A percentile compares a stretch with the other conserved stretches of the same genome.
These are phyloP conservation scores for Capreolus pygargus DNA, from an alignment of 2,113 vertebrate genomes.

Conservation along the genomic window DNA sequence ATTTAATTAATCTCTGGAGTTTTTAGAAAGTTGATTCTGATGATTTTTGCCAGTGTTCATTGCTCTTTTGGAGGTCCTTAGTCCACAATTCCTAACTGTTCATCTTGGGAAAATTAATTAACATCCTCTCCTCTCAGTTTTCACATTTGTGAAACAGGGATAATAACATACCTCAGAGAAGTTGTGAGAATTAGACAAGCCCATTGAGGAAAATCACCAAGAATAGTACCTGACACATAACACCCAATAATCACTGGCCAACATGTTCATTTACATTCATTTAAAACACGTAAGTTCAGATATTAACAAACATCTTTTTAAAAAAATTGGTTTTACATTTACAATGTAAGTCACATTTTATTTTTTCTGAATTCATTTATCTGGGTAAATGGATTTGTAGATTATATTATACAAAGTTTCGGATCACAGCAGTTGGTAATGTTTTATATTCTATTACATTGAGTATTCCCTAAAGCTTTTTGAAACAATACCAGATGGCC, in stretches of 20 bases:
- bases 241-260: not conserved
- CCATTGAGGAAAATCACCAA: not conserved
- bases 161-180: not conserved
- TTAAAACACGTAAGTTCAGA: not conserved
- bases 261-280: not conserved
- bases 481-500: slow-evolving; percentile 16
- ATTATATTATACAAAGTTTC: not conserved
- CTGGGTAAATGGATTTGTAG: not conserved
- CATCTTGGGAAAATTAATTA: not conserved
- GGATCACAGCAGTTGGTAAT: not conserved
- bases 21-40: not conserved
- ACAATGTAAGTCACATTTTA: not conserved
- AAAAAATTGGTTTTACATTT: not conserved
- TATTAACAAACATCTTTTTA: not conserved
- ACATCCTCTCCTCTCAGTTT: not conserved
- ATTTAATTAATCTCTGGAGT: not conserved
- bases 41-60: not conserved
- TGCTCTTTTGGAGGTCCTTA: not conserved
- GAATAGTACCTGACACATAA: not conserved
- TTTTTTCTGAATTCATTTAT: not conserved
- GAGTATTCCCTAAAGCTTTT: slow-evolving; percentile 40
- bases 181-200: not conserved
- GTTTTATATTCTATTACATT: slow-evolving; percentile 8
- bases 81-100: not conserved
- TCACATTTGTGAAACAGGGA: not conserved